These are phyloP conservation scores for Pitta sordida DNA, from an alignment of 2,113 vertebrate genomes.

Conservation along the genomic window DNA sequence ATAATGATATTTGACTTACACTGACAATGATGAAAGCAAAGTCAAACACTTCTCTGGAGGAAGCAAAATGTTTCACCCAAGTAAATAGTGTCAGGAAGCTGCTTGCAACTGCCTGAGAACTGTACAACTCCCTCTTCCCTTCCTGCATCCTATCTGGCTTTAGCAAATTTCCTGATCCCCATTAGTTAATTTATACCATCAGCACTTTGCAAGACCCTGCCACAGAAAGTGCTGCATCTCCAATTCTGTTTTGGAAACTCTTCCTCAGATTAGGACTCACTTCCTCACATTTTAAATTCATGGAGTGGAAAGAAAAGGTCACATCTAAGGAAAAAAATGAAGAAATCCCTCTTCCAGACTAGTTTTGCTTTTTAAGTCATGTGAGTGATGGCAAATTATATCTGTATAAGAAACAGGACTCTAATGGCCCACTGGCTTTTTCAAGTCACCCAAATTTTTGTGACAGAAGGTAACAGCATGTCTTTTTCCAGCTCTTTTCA, in stretches of 20 bases:
- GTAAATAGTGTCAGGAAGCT: conserved; percentile 36
- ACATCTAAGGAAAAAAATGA: background rate
- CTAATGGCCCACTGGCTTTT: background rate
- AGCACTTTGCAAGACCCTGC: background rate
- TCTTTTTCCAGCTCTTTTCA: background rate
- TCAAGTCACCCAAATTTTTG: background rate
- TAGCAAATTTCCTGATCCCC: conserved; percentile 49
- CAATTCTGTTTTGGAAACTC: conserved; percentile 4
- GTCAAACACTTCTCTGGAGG: background rate
- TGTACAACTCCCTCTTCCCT: conserved; percentile 38
- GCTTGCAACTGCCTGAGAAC: background rate
- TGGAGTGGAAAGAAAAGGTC: background rate
- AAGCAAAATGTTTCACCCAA: conserved; percentile 8
- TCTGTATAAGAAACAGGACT: background rate
- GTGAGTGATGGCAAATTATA: background rate
- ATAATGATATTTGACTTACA: background rate
- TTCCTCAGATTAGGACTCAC: background rate
- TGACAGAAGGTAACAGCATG: background rate
- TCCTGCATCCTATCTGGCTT: conserved; percentile 37
- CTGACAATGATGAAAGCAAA: background rate
- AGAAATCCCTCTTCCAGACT: background rate
- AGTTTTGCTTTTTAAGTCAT: background rate
- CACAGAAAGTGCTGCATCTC: conserved; percentile 7
- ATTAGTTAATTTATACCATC: background rate
- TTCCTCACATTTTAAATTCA: background rate